Conservation (phyloP, 2,113 vertebrate genomes). For the Cryptotis parvus region DNA sequence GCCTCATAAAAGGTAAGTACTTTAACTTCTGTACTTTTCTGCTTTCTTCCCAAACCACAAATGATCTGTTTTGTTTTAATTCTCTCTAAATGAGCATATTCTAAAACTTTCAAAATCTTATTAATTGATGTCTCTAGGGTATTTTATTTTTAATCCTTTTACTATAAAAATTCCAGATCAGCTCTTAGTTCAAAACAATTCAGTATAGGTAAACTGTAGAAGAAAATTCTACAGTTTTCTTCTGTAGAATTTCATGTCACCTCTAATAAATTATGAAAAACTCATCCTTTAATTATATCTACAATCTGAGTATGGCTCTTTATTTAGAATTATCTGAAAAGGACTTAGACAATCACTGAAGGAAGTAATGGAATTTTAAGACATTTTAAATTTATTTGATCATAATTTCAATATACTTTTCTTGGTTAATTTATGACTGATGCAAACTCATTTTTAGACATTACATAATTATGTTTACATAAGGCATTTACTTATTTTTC, state of each 20-base stretch:
- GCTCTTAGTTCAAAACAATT: conserved; percentile 23
- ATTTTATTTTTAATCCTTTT: neutral
- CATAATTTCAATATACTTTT: conserved; percentile 9
- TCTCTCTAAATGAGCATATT: conserved; percentile 51
- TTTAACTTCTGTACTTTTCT: too few species aligned
- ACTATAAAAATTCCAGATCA: conserved; percentile 34
- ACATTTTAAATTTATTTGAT: conserved; percentile 45
- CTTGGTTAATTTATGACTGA: conserved; percentile 30
- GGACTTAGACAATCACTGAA: conserved; percentile 1
- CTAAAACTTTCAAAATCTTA: conserved; percentile 52
- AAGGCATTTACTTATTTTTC: conserved; percentile 16
- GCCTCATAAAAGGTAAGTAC: too few species aligned
- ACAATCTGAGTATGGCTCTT: conserved; percentile 48
- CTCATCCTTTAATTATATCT: conserved; percentile 9
- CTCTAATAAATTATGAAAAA: conserved; percentile 59
- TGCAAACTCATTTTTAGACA: conserved; percentile 30
- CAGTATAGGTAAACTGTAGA: conserved; percentile 27
- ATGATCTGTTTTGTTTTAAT: conserved; percentile 41
- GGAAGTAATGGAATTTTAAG: neutral
- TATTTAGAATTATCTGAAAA: conserved; percentile 54
- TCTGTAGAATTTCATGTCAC: conserved; percentile 34
- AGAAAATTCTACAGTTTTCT: too few species aligned
- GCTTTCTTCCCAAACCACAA: neutral
- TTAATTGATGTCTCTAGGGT: conserved; percentile 1
- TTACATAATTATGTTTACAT: neutral